Base-by-base conservation (phyloP, 2,888 invertebrate genomes). In the Podotricha telesiphe region DNA sequence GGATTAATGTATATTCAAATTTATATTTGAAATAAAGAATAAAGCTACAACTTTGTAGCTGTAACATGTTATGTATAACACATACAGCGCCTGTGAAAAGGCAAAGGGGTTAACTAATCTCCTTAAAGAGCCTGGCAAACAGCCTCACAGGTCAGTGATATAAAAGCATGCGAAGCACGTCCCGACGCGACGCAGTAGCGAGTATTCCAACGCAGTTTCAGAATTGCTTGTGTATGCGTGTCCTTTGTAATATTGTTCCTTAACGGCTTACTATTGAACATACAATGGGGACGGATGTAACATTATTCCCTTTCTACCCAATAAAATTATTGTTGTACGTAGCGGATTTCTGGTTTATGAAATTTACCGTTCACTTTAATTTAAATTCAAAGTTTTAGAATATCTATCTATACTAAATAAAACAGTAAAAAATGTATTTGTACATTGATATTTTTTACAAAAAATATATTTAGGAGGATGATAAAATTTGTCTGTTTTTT, bases 151-250 rank as follows among this genome's bases (percentile, higher is more conserved):
- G 65, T 68, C 69, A 69, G 51, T 62, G 48, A 58, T 63, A 65
- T 55, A 63, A 59, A 66, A 63, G 65, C 50, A 73, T 70, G 69
- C 71, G 37, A 34, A 58, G 67, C 73, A 74, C 73, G 73, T 74
- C 62, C 51, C 48, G 53, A 62, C 65, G 66, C 56, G 73, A 70
- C 72, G 72, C 68, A 61, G 66, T 58, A 64, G 69, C 53, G 65
- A 62, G 69, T 65, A 40, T 48, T 55, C 59, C 45, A 42, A 65
- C 50, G 56, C 61, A 56, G 65, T 50, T 67, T 67, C 48, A 66
- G 45, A 59, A 68, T 72, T 69, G 61, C 62, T 64, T 62, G 34
- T 63, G 66, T 47, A 59, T 51, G 48, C 42, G 61, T 55, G 55
- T 67, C 67, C 67, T 67, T 64, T 65, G 64, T 51, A 55, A 67